These are phyloP conservation scores for Herpailurus yagouaroundi DNA, from an alignment of 2,113 vertebrate genomes.

Conservation along the genomic window DNA sequence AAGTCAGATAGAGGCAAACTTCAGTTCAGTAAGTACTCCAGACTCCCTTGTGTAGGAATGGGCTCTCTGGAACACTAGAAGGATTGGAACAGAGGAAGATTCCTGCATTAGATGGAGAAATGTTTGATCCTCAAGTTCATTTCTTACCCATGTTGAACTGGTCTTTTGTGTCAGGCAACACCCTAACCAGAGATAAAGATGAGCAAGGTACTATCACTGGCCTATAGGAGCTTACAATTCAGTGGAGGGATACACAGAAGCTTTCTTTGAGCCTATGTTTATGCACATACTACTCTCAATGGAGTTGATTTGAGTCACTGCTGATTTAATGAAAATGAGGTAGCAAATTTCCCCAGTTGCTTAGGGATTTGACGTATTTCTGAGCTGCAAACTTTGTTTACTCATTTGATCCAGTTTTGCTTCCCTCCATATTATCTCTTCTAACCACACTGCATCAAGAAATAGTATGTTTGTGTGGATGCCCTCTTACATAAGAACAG, in stretches of 20 bases:
- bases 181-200: neutral
- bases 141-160: neutral
- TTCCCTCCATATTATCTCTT: neutral
- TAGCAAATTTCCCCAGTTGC: neutral
- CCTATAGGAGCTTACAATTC: neutral
- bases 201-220: neutral
- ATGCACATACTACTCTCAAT: neutral
- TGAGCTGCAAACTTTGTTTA: neutral
- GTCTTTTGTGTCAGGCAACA: neutral
- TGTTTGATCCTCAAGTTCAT: neutral
- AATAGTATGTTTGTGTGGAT: neutral
- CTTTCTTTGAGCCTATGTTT: neutral
- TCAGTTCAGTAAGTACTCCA: neutral
- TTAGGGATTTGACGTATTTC: neutral
- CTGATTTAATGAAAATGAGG: neutral
- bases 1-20: neutral
- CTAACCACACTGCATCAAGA: neutral
- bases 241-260: neutral
- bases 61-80: neutral
- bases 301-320: neutral
- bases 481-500: neutral
- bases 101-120: neutral
- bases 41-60: neutral
- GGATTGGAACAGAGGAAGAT: neutral
- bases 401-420: neutral